A percentile compares a stretch with the other conserved stretches of the same genome.
These are phyloP conservation scores for Synergus japonicus DNA, from an alignment of 2,888 invertebrate species.

Conservation along the genomic window DNA sequence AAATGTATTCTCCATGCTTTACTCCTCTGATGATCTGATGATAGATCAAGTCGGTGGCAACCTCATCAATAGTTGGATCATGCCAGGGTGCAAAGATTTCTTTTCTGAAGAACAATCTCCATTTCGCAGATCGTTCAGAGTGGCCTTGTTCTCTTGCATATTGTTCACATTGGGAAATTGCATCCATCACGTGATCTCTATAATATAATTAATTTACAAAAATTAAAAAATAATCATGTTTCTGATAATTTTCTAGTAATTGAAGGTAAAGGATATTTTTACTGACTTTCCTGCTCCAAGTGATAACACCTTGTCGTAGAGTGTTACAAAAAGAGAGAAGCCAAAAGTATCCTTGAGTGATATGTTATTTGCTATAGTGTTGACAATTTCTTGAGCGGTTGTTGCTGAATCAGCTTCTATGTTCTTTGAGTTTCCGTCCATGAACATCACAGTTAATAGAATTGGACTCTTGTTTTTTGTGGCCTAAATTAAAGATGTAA, in stretches of 20 bases:
- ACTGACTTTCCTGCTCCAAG: conserved; percentile 62
- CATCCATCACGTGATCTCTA: conserved; percentile 96
- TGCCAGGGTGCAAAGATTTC: conserved; percentile 97
- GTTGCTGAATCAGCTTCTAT: conserved; percentile 94
- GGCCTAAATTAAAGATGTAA: conserved; percentile 76
- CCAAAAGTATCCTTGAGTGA: conserved; percentile 90
- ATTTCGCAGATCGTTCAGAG: conserved; percentile 90
- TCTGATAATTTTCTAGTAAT: too few species aligned
- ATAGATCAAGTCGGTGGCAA: conserved; percentile 93
- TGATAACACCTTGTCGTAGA: conserved; percentile 87
- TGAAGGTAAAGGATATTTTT: not conserved
- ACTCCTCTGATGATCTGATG: conserved; percentile 92
- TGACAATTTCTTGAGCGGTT: conserved; percentile 92
- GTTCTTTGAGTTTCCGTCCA: conserved; percentile 91
- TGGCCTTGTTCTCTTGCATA: conserved; percentile 94
- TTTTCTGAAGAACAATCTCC: conserved; percentile 91
- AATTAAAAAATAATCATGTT: too few species aligned
- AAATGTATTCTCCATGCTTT: conserved; percentile 95
- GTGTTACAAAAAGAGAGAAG: conserved; percentile 93
- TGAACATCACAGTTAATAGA: conserved; percentile 89
- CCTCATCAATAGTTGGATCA: conserved; percentile 87
- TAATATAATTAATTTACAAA: conserved; percentile 66
- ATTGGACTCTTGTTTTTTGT: conserved; percentile 92
- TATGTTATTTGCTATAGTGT: conserved; percentile 87
- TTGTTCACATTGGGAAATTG: conserved; percentile 97